Evolutionary conservation across 2,797 vertebrate genomes (phyloP).

Genomic region (Malurus leucopterus): DNA sequence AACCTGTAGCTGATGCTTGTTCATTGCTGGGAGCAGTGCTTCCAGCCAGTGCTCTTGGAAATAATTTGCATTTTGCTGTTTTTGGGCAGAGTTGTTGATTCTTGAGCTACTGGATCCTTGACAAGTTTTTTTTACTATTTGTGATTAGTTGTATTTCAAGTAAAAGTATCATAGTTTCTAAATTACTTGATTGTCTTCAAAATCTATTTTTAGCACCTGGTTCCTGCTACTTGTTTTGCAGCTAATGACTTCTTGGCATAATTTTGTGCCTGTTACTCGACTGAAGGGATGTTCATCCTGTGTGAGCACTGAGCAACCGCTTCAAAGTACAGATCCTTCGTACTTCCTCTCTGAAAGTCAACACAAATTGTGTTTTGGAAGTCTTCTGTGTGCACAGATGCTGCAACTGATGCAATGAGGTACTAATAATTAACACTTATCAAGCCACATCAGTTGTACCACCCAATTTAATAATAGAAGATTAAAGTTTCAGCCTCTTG

Average conservation of each 20-base stretch:
- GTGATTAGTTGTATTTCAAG: not conserved
- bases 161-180: not conserved
- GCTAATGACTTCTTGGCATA: conserved; percentile 25
- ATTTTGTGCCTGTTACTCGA: conserved; percentile 1
- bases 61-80: not conserved
- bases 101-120: conserved; percentile 8
- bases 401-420: not conserved
- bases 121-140: not conserved
- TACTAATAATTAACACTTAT: not conserved
- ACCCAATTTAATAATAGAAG: not conserved
- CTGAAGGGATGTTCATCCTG: not conserved
- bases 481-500: not conserved
- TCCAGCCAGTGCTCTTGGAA: not conserved
- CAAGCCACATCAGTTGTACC: not conserved
- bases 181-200: conserved; percentile 27
- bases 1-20: not conserved
- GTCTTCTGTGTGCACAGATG: not conserved
- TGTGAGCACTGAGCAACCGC: fast-evolving
- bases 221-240: conserved; percentile 19
- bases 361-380: not conserved
- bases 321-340: not conserved
- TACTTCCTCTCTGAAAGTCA: not conserved
- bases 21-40: not conserved
- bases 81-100: not conserved
- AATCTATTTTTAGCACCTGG: conserved; percentile 1